These are phyloP conservation scores for Drosophila flavopinicola DNA, from an alignment of 2,888 invertebrate genomes.

Conservation along the genomic window DNA sequence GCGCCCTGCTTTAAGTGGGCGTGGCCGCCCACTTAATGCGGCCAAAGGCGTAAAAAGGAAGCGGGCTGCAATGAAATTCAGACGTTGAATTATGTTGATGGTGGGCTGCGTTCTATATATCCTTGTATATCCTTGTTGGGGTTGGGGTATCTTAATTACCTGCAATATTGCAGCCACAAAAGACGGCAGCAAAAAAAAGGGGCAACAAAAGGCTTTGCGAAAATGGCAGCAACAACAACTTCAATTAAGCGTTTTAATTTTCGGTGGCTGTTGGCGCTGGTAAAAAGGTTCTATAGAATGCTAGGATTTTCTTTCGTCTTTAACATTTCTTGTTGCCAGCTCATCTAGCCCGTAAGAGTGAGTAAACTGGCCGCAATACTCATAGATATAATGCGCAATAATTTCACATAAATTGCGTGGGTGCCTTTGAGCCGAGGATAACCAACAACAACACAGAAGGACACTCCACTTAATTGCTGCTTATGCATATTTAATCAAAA, in stretches of 20 bases:
- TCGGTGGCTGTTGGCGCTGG: slow-evolving; percentile 48
- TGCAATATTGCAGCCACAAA: slow-evolving; percentile 72
- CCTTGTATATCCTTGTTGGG: not conserved
- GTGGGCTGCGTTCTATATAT: slow-evolving; percentile 13
- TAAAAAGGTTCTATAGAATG: slow-evolving; percentile 51
- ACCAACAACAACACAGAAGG: not conserved
- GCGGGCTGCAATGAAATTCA: slow-evolving; percentile 60
- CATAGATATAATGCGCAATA: slow-evolving; percentile 60
- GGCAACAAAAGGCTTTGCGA: slow-evolving; percentile 39
- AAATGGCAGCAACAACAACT: slow-evolving; percentile 30
- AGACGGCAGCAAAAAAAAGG: slow-evolving; percentile 11
- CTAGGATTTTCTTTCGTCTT: slow-evolving; percentile 16
- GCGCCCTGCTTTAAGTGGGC: not conserved
- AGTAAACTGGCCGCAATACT: slow-evolving; percentile 35
- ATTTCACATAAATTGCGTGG: slow-evolving; percentile 67
- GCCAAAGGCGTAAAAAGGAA: slow-evolving; percentile 44
- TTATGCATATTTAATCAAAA: slow-evolving; percentile 70
- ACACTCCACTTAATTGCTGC: slow-evolving; percentile 61
- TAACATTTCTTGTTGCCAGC: not conserved
- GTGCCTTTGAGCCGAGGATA: slow-evolving; percentile 2
- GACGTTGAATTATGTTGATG: slow-evolving; percentile 65
- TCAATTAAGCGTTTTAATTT: slow-evolving; percentile 74
- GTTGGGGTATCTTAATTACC: slow-evolving; percentile 67
- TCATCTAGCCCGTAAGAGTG: slow-evolving; percentile 7
- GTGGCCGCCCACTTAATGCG: slow-evolving; percentile 17